Conservation (phyloP, 2,888 invertebrate species). For the Melinaea marsaeus region DNA sequence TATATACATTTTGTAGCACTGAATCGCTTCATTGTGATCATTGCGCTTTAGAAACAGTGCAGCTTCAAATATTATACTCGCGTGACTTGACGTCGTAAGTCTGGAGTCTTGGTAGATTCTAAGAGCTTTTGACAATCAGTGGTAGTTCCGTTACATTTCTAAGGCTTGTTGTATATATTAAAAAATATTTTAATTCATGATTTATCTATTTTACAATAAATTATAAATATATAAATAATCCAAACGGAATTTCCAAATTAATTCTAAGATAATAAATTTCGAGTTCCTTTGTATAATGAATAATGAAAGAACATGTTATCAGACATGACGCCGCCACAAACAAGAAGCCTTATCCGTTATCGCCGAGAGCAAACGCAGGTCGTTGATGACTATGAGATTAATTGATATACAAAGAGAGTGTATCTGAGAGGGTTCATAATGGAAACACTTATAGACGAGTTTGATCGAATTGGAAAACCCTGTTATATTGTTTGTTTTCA, state of each 20-base stretch:
- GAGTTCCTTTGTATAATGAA: slow-evolving; percentile 22
- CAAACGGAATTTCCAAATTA: slow-evolving; percentile 2
- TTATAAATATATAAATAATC: background rate
- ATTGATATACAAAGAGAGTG: slow-evolving; percentile 21
- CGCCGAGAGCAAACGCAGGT: slow-evolving; percentile 19
- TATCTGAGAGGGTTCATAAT: slow-evolving; percentile 19
- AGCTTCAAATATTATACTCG: slow-evolving; percentile 16
- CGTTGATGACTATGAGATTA: slow-evolving; percentile 38
- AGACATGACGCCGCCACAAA: slow-evolving; percentile 24
- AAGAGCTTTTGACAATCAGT: slow-evolving; percentile 2
- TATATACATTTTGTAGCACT: too few species aligned
- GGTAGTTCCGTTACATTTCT: background rate
- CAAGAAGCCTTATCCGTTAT: slow-evolving; percentile 26
- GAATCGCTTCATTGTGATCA: too few species aligned
- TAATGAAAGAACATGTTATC: slow-evolving; percentile 26
- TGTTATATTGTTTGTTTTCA: slow-evolving; percentile 7
- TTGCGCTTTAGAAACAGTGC: background rate
- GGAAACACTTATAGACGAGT: slow-evolving; percentile 9
- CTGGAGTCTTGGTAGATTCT: slow-evolving; percentile 1
- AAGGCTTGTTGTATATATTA: background rate
- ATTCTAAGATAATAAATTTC: slow-evolving; percentile 23
- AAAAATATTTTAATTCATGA: background rate
- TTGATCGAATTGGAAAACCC: slow-evolving; percentile 11
- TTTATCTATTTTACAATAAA: background rate
- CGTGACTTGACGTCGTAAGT: slow-evolving; percentile 15